Conservation (phyloP, 2,113 vertebrate genomes). For the Rhipidura dahli region DNA sequence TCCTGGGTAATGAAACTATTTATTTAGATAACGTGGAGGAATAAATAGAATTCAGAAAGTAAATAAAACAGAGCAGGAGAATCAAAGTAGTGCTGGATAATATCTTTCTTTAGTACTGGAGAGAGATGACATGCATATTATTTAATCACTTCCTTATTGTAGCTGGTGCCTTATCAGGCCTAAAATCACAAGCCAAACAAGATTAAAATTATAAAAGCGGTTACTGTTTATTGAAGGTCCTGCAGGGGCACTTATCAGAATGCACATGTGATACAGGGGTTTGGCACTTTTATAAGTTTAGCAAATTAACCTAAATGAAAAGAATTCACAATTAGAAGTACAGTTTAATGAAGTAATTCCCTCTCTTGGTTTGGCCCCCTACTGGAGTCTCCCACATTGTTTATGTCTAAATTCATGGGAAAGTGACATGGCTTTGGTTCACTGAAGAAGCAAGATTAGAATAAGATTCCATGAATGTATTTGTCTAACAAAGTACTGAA, state of each 20-base stretch:
- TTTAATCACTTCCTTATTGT: not conserved
- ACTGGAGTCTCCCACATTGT: accelerated
- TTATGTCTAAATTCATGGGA: not conserved
- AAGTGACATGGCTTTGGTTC: not conserved
- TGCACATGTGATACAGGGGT: accelerated
- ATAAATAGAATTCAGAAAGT: not conserved
- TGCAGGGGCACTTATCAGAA: not conserved
- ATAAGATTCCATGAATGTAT: not conserved
- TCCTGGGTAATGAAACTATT: not conserved
- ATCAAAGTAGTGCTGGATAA: not conserved
- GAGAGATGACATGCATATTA: not conserved
- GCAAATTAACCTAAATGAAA: not conserved
- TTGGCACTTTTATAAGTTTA: not conserved
- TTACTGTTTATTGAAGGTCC: not conserved
- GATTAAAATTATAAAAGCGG: not conserved
- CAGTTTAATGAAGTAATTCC: not conserved
- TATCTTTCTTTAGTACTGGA: not conserved
- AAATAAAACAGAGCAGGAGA: not conserved
- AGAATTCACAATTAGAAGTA: not conserved
- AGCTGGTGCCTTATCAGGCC: not conserved
- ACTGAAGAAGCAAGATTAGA: not conserved
- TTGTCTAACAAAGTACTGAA: not conserved
- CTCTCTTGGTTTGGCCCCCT: accelerated
- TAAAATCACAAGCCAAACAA: not conserved
- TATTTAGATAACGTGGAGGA: not conserved